These are phyloP conservation scores for Apis mellifera DNA, from an alignment of 1,140 invertebrate species.

Conservation along the genomic window Amel_HAv3.1 CM009937.2:4204501-4205000, in stretches of 20 bases:
- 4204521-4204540: too few relatives aligned
- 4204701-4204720: neutral
- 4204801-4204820: slow-evolving; percentile 1
- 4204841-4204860: slow-evolving; percentile 23
- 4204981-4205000: neutral
- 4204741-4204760: slow-evolving; percentile 30
- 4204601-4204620: neutral
- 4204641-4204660: neutral
- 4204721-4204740: slow-evolving; percentile 18
- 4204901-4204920: slow-evolving; percentile 5
- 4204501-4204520: too few relatives aligned
- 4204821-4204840: slow-evolving; percentile 15
- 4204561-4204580: too few relatives aligned
- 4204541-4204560: too few relatives aligned
- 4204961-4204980: neutral
- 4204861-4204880: slow-evolving; percentile 22
- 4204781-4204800: slow-evolving; percentile 35
- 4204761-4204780: slow-evolving; percentile 6
- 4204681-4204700: neutral
- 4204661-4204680: neutral
- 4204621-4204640: neutral
- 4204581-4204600: neutral
- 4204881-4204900: slow-evolving; percentile 38
- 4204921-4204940: slow-evolving; percentile 13
- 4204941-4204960: neutral